Evolutionary conservation across 92 coral and sea anemone species (phyloP).

Genomic region (Porites divaricata): DNA sequence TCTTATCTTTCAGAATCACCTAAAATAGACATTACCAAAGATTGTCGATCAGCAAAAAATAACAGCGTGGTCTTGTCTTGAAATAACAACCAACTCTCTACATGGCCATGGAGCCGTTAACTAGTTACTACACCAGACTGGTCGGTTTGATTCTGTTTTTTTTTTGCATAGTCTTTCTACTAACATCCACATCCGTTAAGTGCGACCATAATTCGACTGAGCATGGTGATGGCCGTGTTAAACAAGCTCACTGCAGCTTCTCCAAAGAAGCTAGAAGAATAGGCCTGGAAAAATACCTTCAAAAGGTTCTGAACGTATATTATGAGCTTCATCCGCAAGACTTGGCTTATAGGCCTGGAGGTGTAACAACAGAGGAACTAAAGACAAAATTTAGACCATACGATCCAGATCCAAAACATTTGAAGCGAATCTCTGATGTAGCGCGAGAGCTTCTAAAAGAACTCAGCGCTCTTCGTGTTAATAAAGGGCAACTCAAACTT

Average conservation of each 20-base stretch:
- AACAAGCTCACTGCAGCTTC: conserved; percentile 3
- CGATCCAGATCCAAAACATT: conserved; percentile 55
- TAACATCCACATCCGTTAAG: conserved; percentile 2
- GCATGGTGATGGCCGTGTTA: neutral
- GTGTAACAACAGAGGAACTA: conserved; percentile 31
- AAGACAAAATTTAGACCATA: conserved; percentile 48
- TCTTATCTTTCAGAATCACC: neutral
- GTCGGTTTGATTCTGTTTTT: conserved; percentile 24
- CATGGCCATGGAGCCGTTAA: neutral
- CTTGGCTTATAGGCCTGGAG: conserved; percentile 45
- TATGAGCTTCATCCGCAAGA: conserved; percentile 49
- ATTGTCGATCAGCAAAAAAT: neutral
- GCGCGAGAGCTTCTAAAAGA: conserved; percentile 54
- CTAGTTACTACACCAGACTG: conserved; percentile 4
- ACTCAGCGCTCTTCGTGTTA: conserved; percentile 16
- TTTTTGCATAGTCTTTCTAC: conserved; percentile 34
- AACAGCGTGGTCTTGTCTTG: neutral
- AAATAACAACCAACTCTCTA: neutral
- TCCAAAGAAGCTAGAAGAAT: conserved; percentile 64
- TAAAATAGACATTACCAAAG: neutral
- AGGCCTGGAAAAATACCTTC: conserved; percentile 63
- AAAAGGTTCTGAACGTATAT: conserved; percentile 58
- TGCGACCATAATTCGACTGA: conserved; percentile 1
- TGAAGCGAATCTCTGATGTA: conserved; percentile 64
- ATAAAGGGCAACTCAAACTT: conserved; percentile 51